Evolutionary conservation across 2,888 invertebrate genomes (phyloP), one percentile per base, ranked within the genome.

Genomic region (Cryptocephalus primarius): DNA sequence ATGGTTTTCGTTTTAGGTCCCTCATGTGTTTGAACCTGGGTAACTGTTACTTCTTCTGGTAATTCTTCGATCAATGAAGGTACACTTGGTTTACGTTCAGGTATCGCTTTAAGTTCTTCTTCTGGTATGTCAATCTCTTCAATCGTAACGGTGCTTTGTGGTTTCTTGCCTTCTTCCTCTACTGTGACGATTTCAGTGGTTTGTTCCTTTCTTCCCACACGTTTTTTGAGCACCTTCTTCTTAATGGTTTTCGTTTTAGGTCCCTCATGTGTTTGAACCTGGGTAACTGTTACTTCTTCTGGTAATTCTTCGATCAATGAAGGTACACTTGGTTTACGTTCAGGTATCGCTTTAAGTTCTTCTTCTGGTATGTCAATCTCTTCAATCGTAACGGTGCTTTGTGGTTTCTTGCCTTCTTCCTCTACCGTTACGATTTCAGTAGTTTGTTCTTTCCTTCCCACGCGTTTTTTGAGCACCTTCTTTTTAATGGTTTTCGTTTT

Each of bases 401-500:
- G 63, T 22, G 65, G 67, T 49, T 58, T 53, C 55, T 66, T 65
- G 33, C 63, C 61, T 45, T 67, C 71, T 56, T 70, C 65, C 54
- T 68, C 68, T 64, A 70, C 8, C 68, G 61, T 9, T 60, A 65
- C 53, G 68, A 67, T 11, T 68, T 71, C 22, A 59, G 69, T 44
- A 41, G 48, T 31, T 46, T 55, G 67, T 47, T 64, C 60, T 55
- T 68, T 65, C 39, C 62, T 53, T 47, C 65, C 67, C 33, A 65
- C 57, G 11, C 52, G 50, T 44, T 55, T 57, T 41, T 50, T 57
- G 42, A 56, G 50, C 12, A 36, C 36, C 6, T 36, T 36, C 36
- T 36, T 36, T 12, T 36, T 53, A 12, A 50, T 64, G 40, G 55
- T 4, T 42, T 44, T 60, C 44, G 51, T 63, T 51, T 41, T 59